These are phyloP conservation scores for Anguilla japonica DNA, from an alignment of 2,113 vertebrate genomes.

Conservation along the genomic window DNA sequence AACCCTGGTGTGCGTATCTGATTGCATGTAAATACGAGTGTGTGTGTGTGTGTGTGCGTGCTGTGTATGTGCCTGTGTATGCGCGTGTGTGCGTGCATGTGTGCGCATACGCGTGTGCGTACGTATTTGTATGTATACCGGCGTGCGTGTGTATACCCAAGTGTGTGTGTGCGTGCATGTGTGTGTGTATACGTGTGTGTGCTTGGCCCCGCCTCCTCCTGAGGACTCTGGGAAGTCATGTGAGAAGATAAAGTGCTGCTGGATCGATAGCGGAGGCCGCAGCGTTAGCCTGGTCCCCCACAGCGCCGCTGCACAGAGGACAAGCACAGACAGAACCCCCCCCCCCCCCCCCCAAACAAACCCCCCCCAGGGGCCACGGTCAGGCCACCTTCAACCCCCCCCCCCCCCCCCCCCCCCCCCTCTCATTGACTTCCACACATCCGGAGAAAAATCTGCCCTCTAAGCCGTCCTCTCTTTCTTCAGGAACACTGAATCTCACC, in stretches of 20 bases:
- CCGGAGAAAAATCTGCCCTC: constrained; percentile 45
- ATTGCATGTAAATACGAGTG: background rate
- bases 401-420: background rate
- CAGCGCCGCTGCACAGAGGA: constrained; percentile 36
- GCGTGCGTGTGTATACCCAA: too few relatives aligned
- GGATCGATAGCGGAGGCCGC: constrained; percentile 56
- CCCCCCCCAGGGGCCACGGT: constrained; percentile 43
- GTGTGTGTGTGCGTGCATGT: background rate
- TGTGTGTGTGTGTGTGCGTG: background rate
- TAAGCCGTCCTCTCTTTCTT: constrained; percentile 37
- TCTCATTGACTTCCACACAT: constrained; percentile 52
- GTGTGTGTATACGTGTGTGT: background rate
- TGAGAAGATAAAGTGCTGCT: constrained; percentile 54
- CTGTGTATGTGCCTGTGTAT: too few relatives aligned
- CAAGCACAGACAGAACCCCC: constrained; percentile 35
- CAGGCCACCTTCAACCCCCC: constrained; percentile 46
- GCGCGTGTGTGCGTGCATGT: too few relatives aligned
- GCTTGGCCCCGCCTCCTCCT: constrained; percentile 18
- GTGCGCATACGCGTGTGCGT: too few relatives aligned
- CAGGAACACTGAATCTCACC: constrained; percentile 38
- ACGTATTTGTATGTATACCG: too few relatives aligned
- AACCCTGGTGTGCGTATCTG: too few relatives aligned
- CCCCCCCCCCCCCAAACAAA: background rate
- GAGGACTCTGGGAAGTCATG: constrained; percentile 52
- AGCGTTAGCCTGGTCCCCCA: constrained; percentile 48